A percentile compares a stretch with the other conserved stretches of the same genome.
phyloP scores from a whole-genome alignment of 2,888 invertebrate species.

The Harpalus rubripes region DNA sequence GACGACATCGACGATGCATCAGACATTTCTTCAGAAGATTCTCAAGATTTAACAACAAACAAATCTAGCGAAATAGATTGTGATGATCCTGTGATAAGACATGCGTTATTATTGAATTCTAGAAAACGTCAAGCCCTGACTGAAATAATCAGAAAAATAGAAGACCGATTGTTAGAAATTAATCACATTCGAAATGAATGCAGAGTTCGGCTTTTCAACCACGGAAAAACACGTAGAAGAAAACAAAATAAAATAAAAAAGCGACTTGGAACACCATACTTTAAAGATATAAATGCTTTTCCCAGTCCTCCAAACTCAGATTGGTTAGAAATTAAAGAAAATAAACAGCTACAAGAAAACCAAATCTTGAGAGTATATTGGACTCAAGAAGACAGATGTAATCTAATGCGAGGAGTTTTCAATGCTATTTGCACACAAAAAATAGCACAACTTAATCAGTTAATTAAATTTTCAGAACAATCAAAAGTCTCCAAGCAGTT shows the following conservation, averaged over 20 bases:
- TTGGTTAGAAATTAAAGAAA: slow-evolving; percentile 72
- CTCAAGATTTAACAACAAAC: slow-evolving; percentile 2
- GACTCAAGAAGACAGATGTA: slow-evolving; percentile 81
- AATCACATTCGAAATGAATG: slow-evolving; percentile 9
- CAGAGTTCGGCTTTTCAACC: neutral
- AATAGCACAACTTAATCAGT: slow-evolving; percentile 73
- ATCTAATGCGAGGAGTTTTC: slow-evolving; percentile 78
- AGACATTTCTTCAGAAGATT: slow-evolving; percentile 22
- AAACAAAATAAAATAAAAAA: slow-evolving; percentile 9
- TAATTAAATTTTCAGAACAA: neutral
- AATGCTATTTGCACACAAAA: slow-evolving; percentile 72
- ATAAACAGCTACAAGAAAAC: slow-evolving; percentile 72
- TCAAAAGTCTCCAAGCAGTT: slow-evolving; percentile 37
- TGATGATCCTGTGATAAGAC: slow-evolving; percentile 18
- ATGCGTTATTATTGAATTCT: slow-evolving; percentile 35
- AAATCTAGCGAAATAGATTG: neutral
- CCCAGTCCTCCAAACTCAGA: slow-evolving; percentile 82
- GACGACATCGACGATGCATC: neutral
- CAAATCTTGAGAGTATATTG: slow-evolving; percentile 74
- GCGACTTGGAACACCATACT: slow-evolving; percentile 81
- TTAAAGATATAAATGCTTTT: slow-evolving; percentile 81
- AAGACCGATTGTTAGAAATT: slow-evolving; percentile 12
- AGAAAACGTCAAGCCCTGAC: slow-evolving; percentile 46
- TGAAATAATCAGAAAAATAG: slow-evolving; percentile 18
- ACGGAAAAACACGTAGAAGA: neutral